These are phyloP conservation scores for Clostera curtula DNA, from an alignment of 2,888 invertebrate genomes.

Conservation along the genomic window DNA sequence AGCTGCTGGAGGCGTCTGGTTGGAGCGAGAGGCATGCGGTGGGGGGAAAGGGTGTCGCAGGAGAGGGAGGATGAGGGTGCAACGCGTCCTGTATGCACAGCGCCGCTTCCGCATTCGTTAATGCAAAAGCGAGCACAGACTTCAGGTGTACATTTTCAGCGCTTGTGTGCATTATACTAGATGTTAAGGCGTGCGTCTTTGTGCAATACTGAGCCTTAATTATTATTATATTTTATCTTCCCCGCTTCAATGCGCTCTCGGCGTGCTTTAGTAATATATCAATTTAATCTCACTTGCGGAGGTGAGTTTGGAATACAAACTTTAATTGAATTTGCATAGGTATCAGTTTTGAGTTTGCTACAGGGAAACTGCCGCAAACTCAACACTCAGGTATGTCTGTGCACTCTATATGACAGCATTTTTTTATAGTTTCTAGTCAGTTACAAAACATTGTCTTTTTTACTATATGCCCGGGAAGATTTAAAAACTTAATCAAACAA, in stretches of 20 bases:
- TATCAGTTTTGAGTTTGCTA: no score
- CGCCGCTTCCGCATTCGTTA: slow-evolving; percentile 74
- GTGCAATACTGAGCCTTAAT: slow-evolving; percentile 63
- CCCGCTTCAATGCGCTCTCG: slow-evolving; percentile 38
- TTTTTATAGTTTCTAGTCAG: no score
- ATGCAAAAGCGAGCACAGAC: slow-evolving; percentile 72
- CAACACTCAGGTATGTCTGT: no score
- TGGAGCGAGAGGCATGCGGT: slow-evolving; percentile 49
- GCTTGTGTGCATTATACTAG: slow-evolving; percentile 68
- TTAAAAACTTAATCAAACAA: no score
- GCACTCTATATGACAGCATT: no score
- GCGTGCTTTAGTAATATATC: slow-evolving; percentile 26
- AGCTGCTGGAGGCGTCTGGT: slow-evolving; percentile 65
- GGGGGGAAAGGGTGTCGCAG: slow-evolving; percentile 24
- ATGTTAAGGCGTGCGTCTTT: slow-evolving; percentile 67
- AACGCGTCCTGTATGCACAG: slow-evolving; percentile 71
- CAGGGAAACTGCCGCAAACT: no score
- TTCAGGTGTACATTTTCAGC: slow-evolving; percentile 74
- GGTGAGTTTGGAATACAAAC: no score
- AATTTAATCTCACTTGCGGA: slow-evolving; percentile 27
- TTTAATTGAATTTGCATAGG: no score
- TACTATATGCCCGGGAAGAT: no score
- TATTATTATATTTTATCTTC: slow-evolving; percentile 66
- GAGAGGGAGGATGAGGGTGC: slow-evolving; percentile 39
- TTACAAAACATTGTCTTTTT: no score